phyloP scores from a whole-genome alignment of 2,888 invertebrate species.

The Nemurella pictetii region DNA sequence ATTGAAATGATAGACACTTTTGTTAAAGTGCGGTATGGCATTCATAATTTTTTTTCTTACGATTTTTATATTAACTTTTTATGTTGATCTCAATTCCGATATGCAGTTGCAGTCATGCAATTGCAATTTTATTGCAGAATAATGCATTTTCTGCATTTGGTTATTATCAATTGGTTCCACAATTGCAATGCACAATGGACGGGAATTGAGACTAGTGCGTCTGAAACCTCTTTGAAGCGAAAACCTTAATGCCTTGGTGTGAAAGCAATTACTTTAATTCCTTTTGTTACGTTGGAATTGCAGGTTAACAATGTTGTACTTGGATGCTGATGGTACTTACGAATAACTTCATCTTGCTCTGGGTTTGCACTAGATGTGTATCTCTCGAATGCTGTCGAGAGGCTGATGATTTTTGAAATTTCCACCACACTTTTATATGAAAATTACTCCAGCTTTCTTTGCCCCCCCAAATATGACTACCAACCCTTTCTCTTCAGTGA shows the following conservation, averaged over 20 bases:
- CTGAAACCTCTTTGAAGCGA: not conserved
- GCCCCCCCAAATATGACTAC: not conserved
- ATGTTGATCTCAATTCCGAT: no score
- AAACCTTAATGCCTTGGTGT: not conserved
- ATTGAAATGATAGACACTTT: no score
- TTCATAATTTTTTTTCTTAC: no score
- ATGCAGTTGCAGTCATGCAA: no score
- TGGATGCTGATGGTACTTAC: not conserved
- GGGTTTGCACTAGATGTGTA: not conserved
- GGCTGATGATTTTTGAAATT: not conserved
- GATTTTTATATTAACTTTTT: no score
- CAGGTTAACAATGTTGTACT: not conserved
- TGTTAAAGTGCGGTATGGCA: no score
- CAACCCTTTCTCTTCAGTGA: constrained; percentile 11
- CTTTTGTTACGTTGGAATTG: not conserved
- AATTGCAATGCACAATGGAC: no score
- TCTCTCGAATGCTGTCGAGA: not conserved
- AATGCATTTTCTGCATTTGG: no score
- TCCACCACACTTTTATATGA: constrained; percentile 2
- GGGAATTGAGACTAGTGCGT: not conserved
- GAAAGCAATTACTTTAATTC: not conserved
- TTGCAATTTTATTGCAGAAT: no score
- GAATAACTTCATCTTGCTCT: constrained; percentile 12
- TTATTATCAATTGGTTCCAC: no score
- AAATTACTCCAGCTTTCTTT: not conserved